Evolutionary conservation across 2,113 vertebrate genomes (phyloP), one percentile per base, ranked within the genome.

Genomic region (Muntiacus muntjak): DNA sequence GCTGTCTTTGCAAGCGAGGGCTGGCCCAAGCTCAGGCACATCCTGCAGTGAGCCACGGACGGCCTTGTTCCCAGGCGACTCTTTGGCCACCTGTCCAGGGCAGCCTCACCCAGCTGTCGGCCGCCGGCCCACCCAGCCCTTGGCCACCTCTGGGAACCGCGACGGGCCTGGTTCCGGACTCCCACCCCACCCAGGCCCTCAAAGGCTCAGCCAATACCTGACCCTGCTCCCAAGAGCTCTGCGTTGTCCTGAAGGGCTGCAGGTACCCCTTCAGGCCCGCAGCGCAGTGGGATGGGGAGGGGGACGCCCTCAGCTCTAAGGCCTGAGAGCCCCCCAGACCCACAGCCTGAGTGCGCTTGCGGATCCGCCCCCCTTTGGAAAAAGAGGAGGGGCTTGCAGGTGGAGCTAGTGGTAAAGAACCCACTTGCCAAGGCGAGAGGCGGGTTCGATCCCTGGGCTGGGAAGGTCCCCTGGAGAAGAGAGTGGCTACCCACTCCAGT

Each of bases 41-140:
- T 16, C 43, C 8, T 1, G 64, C 50, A 6, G 17, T 6, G 4
- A 30, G 43, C 17, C 17, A 4, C 1, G 0, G 2, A 5, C 15
- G 47, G 50, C 13, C 23, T 9, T 7, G 5, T 12, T 54, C 14
- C n/a, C 16, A 9, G 43, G 57, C 21, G 25, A 1, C 13, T 26
- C 33, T 23, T 57, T 26, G 15, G 33, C 52, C 50, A 5, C n/a
- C 15, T 28, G 81, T 57, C 17, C 57, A 28, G 82, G 28, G 7
- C 17, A 6, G 57, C 19, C 21, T 25, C 55, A 14, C 6, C 15
- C 47, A 4, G 25, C 58, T 6, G 67, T 50, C 40, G 7, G 28
- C 40, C 1, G 50, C n/a, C 47, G 28, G 25, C 47, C 15, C 81
- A 1, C 25, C 9, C 5, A 12, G 23, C 14, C 33, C 57, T 16